Conservation (phyloP, 2,888 invertebrate genomes). For the Lamproptera curius region DNA sequence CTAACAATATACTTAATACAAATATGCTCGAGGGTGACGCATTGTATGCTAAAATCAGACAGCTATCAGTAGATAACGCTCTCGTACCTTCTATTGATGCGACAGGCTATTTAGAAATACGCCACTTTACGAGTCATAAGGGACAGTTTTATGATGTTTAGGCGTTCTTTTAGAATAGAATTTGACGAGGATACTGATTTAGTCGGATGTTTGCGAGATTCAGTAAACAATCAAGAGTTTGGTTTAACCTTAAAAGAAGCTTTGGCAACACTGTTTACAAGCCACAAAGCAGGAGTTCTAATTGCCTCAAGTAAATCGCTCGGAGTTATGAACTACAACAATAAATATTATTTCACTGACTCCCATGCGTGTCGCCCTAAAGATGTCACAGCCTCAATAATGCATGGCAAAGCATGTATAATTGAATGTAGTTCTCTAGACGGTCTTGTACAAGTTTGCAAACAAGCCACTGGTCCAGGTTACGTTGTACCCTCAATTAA, state of each 20-base stretch:
- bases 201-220: conserved; percentile 3
- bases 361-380: conserved; percentile 31
- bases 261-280: neutral
- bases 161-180: neutral
- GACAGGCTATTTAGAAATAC: neutral
- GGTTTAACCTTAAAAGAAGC: neutral
- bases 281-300: neutral
- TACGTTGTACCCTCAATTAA: neutral
- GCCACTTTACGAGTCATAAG: neutral
- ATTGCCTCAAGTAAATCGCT: neutral
- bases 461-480: neutral
- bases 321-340: conserved; percentile 17
- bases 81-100: neutral
- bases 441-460: neutral
- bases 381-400: conserved; percentile 20
- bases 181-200: neutral
- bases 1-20: conserved; percentile 21
- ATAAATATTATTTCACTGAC: conserved; percentile 28
- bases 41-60: conserved; percentile 5
- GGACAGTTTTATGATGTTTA: neutral
- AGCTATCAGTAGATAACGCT: neutral
- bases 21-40: conserved; percentile 28
- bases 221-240: neutral
- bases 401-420: neutral
- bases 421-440: neutral